Conservation (phyloP, 2,888 invertebrate genomes). For the Metacarcinus magister region DNA sequence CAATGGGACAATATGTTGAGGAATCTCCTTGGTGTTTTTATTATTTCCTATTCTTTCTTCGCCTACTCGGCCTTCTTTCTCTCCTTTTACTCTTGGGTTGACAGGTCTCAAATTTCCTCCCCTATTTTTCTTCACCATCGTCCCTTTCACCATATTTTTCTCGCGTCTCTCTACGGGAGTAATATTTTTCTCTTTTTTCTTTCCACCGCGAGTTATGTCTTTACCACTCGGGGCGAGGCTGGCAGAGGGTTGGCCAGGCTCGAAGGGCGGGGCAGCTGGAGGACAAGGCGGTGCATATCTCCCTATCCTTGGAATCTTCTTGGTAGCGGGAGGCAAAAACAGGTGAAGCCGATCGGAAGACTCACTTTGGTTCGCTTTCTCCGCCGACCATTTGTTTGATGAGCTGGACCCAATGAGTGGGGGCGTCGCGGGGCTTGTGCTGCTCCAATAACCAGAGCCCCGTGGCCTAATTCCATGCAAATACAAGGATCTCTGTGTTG, state of each 20-base stretch:
- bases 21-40: not conserved
- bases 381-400: not conserved
- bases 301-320: not conserved
- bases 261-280: not conserved
- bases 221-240: not conserved
- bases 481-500: not conserved
- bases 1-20: not conserved
- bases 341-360: not conserved
- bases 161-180: not conserved
- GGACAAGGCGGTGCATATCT: not conserved
- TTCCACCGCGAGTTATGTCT: not conserved
- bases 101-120: slow-evolving; percentile 26
- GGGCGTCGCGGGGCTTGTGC: not conserved
- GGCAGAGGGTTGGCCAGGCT: not conserved
- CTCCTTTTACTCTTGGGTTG: not conserved
- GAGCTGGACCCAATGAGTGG: not conserved
- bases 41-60: not conserved
- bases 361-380: not conserved
- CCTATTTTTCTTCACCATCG: slow-evolving; percentile 23
- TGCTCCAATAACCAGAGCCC: not conserved
- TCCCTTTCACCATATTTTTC: slow-evolving; percentile 46
- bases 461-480: not conserved
- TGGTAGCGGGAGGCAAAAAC: not conserved
- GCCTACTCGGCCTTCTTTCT: not conserved
- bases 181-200: not conserved